Percentiles rank a stretch among this genome's conserved stretches.
Conservation (phyloP, 2,797 vertebrate species). For the Fringilla coelebs region DNA sequence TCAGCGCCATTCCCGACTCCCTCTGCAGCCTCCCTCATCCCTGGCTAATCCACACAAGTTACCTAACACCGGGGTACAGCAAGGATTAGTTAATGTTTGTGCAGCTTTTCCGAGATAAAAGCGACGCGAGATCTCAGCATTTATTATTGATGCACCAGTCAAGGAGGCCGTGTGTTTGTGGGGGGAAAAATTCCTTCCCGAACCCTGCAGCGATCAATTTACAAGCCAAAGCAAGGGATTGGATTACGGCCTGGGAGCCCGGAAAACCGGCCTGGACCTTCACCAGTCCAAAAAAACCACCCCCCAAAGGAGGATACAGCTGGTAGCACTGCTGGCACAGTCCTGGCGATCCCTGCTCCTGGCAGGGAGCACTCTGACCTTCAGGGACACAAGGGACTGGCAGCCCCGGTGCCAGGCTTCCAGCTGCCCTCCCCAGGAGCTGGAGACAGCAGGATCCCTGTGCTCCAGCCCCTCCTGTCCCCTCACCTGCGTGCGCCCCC, state of each 20-base stretch:
- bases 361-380: constrained; percentile 41
- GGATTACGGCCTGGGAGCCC: constrained; percentile 24
- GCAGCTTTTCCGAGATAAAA: background rate
- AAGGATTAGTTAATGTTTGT: constrained; percentile 28
- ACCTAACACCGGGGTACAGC: background rate
- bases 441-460: fast-evolving
- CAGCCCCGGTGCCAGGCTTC: background rate
- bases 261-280: background rate
- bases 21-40: background rate
- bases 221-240: constrained; percentile 31
- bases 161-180: background rate
- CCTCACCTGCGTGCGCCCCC: background rate
- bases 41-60: constrained; percentile 3
- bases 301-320: background rate
- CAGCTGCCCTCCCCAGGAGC: background rate
- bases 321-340: background rate
- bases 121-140: background rate
- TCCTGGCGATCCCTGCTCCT: background rate
- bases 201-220: constrained; percentile 51
- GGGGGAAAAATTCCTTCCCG: constrained; percentile 13
- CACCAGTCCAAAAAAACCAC: background rate
- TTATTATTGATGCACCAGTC: constrained; percentile 51
- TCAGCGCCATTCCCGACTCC: background rate
- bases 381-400: background rate
- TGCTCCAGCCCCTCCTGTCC: background rate